Base-by-base conservation (phyloP, 2,888 invertebrate genomes). In the Aphrophora alni region DNA sequence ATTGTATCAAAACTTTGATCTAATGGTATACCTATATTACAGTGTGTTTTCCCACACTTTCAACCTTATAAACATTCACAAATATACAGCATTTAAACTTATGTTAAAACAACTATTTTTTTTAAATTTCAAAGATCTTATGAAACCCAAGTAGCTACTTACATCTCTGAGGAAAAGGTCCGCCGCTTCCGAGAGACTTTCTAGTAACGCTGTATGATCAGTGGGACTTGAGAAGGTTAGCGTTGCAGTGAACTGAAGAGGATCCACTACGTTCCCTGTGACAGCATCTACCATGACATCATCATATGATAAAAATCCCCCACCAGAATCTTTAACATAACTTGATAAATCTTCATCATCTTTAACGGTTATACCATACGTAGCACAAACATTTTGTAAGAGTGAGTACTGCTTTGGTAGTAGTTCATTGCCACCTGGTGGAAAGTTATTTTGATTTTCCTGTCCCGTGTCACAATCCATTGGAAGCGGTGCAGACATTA, bases 201-300 rank as follows among this genome's bases (percentile, higher is more conserved):
- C 95, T 84, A 96, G 90, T 76, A 96, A 89, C 0, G 88, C 88
- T 38, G 83, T 82, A 85, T 94, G 93, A 88, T 95, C 95, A 44
- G 94, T 93, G 17, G 94, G 92, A 73, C 93, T 93, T 73, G 94
- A 93, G 87, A 96, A 94, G 76, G 95, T 95, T 78, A 96, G 88
- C 0, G 95, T 95, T 1, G 95, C 95, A 10, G 94, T 93, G 87
- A 96, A 95, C 86, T 95, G 95, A 75, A 95, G 89, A 38, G 95
- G 95, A 88, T 96, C 95, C 59, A 95, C 95, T 0, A 93, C 92
- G 28, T 92, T 92, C 51, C 93, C 93, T n/a, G 90, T 89, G 38
- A 93, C 93, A 90, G 95, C 92, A 86, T 95, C 95, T 17, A 95
- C 95, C 91, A 96, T 95, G 92, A 96, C 95, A 7, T 95, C 93